phyloP scores from a whole-genome alignment of 2,888 invertebrate genomes.

The Agrilus biguttatus region DNA sequence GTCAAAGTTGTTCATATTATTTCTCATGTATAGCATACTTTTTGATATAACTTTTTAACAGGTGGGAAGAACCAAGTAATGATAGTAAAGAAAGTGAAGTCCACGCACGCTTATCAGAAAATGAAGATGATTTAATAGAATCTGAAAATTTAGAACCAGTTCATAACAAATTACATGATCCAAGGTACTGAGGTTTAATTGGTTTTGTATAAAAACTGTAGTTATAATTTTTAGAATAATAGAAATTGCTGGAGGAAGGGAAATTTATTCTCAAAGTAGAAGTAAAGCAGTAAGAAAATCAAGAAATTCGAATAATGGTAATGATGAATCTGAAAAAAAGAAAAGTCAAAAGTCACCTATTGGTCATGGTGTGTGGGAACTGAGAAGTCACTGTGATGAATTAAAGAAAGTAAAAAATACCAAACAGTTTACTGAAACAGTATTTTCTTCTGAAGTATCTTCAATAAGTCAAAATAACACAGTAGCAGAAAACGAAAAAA shows the following conservation, averaged over 20 bases:
- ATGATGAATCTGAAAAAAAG: constrained; percentile 25
- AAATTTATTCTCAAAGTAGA: constrained; percentile 70
- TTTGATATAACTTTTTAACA: constrained; percentile 12
- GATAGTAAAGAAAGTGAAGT: constrained; percentile 24
- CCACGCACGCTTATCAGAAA: constrained; percentile 33
- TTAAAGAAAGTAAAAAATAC: constrained; percentile 28
- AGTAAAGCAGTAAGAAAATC: constrained; percentile 63
- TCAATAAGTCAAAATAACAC: constrained; percentile 38
- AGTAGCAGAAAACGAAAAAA: constrained; percentile 30
- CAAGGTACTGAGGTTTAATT: constrained; percentile 37
- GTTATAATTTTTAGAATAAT: constrained; percentile 40
- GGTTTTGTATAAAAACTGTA: not conserved
- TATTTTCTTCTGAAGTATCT: constrained; percentile 45
- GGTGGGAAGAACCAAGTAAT: constrained; percentile 31
- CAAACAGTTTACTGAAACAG: constrained; percentile 44
- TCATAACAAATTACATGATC: constrained; percentile 56
- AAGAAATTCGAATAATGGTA: constrained; percentile 31
- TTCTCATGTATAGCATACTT: not conserved
- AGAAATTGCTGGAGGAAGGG: constrained; percentile 68
- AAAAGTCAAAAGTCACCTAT: constrained; percentile 37
- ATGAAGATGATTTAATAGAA: constrained; percentile 37
- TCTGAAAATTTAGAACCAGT: constrained; percentile 33
- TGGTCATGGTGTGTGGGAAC: constrained; percentile 42
- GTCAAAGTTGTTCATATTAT: not conserved
- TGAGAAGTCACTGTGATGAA: constrained; percentile 35